Conservation (phyloP, 1,140 invertebrate genomes). For the Meloidogyne floridensis region DNA sequence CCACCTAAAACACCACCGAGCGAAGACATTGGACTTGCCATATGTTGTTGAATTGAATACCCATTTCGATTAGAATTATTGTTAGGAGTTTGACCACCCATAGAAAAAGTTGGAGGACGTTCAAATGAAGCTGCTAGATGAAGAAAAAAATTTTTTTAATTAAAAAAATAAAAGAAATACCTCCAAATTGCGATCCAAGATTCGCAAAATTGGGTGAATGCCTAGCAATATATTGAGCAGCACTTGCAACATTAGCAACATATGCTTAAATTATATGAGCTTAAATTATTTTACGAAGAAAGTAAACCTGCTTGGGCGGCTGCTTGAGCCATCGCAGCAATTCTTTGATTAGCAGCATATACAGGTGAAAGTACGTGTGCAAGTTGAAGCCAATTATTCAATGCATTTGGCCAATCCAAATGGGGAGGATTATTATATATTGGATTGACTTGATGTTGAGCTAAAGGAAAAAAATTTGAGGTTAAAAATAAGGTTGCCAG, state of each 20-base stretch:
- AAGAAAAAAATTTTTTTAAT: neutral
- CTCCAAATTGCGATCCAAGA: neutral
- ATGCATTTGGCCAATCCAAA: slow-evolving; percentile 18
- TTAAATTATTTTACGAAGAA: too few species aligned
- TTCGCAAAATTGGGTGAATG: neutral
- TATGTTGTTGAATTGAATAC: neutral
- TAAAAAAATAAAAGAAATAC: too few species aligned
- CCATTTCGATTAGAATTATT: slow-evolving; percentile 3
- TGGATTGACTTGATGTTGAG: slow-evolving; percentile 12
- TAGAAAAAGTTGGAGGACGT: slow-evolving; percentile 14
- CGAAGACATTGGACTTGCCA: slow-evolving; percentile 27
- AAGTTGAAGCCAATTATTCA: too few species aligned
- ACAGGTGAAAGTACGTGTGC: slow-evolving; percentile 10
- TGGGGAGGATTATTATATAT: slow-evolving; percentile 6
- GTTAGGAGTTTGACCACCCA: neutral
- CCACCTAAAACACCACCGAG: slow-evolving; percentile 17
- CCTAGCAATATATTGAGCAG: too few species aligned
- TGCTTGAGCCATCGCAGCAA: slow-evolving; percentile 6
- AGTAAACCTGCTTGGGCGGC: slow-evolving; percentile 12
- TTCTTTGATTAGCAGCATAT: slow-evolving; percentile 15
- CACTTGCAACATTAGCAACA: too few species aligned
- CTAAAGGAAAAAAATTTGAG: neutral
- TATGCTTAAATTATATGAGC: too few species aligned
- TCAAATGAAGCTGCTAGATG: slow-evolving; percentile 1
- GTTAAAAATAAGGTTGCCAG: neutral